phyloP scores from a whole-genome alignment of 30 jellyfish, hydroid and myxozoan genomes.

The Calvadosia cruxmelitensis region DNA sequence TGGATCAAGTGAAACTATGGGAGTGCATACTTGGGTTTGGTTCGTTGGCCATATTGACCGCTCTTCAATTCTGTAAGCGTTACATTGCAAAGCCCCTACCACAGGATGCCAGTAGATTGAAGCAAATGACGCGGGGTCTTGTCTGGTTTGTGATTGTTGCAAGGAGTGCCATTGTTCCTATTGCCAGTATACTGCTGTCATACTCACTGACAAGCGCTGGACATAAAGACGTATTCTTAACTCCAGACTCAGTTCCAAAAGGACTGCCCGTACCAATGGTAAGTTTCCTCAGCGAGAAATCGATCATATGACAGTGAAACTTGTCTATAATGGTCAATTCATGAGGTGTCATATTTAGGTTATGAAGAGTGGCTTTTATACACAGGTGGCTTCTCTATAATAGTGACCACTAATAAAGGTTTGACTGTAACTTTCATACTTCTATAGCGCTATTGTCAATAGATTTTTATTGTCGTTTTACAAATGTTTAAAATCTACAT shows the following conservation, averaged over 20 bases:
- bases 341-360: too few species aligned
- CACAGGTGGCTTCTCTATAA: too few species aligned
- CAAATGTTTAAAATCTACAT: too few species aligned
- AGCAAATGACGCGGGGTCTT: constrained; percentile 11
- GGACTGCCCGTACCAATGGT: constrained; percentile 69
- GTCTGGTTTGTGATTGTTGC: constrained; percentile 34
- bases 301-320: too few species aligned
- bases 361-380: too few species aligned
- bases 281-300: too few species aligned
- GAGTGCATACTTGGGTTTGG: constrained; percentile 52
- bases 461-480: too few species aligned
- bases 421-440: too few species aligned
- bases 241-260: constrained; percentile 44
- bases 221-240: constrained; percentile 24
- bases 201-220: constrained; percentile 14
- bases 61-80: constrained; percentile 10
- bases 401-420: too few species aligned
- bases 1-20: constrained; percentile 42
- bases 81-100: constrained; percentile 6
- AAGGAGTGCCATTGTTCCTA: constrained; percentile 43
- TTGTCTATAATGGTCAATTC: too few species aligned
- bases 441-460: too few species aligned
- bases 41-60: constrained; percentile 14
- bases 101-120: constrained; percentile 1
- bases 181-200: constrained; percentile 38